Percentiles rank a stretch among this genome's conserved stretches.
Conservation (phyloP, 64 coral and sea anemone species). For the Montipora efflorescens region DNA sequence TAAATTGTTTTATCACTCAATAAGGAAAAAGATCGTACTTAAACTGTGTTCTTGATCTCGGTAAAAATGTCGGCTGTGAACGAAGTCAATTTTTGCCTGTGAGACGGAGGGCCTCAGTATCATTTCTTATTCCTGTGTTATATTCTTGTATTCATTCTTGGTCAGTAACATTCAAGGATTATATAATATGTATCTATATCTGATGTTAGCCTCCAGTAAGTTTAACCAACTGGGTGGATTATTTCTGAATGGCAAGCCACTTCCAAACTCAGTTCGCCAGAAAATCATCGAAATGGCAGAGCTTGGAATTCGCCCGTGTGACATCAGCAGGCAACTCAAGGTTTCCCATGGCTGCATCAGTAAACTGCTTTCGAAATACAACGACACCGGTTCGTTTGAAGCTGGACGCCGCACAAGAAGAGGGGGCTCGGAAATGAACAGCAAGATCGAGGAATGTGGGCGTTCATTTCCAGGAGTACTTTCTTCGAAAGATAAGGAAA, state of each 20-base stretch:
- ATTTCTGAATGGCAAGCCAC: slow-evolving; percentile 92
- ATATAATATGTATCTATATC: too few species aligned
- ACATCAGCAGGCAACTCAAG: slow-evolving; percentile 84
- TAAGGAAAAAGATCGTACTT: too few species aligned
- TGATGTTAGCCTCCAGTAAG: neutral
- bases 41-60: too few species aligned
- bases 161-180: too few species aligned
- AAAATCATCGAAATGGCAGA: slow-evolving; percentile 91
- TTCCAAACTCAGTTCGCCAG: slow-evolving; percentile 84
- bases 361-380: slow-evolving; percentile 89
- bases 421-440: slow-evolving; percentile 65
- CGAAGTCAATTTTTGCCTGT: too few species aligned
- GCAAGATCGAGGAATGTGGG: slow-evolving; percentile 63
- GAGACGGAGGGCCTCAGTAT: too few species aligned
- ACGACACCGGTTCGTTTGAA: slow-evolving; percentile 88
- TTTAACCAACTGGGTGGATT: slow-evolving; percentile 90
- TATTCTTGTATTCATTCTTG: too few species aligned
- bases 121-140: too few species aligned
- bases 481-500: slow-evolving; percentile 77
- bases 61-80: too few species aligned
- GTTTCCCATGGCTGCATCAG: slow-evolving; percentile 94
- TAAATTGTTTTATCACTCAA: too few species aligned
- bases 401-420: slow-evolving; percentile 52
- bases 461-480: slow-evolving; percentile 61
- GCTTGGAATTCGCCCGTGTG: slow-evolving; percentile 76